These are phyloP conservation scores for Cnemophilus loriae DNA, from an alignment of 2,113 vertebrate species.

Conservation along the genomic window DNA sequence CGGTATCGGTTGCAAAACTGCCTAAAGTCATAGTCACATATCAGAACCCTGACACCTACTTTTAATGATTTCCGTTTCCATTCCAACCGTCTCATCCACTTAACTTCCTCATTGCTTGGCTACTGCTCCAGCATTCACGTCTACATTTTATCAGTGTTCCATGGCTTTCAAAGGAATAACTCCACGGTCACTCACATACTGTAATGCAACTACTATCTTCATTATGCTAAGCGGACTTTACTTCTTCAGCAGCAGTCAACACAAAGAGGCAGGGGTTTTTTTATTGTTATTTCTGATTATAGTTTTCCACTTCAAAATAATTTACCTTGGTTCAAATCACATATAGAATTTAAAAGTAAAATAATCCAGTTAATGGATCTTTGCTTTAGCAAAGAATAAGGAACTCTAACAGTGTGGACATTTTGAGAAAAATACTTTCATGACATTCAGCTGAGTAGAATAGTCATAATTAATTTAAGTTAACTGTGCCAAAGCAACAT, in stretches of 20 bases:
- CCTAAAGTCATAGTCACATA: neutral
- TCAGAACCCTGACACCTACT: neutral
- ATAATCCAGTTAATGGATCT: neutral
- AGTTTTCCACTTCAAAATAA: neutral
- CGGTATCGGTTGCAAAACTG: neutral
- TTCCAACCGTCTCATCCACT: neutral
- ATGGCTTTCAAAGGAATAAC: neutral
- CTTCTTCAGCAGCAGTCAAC: neutral
- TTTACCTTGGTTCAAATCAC: neutral
- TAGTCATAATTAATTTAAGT: neutral
- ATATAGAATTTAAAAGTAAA: neutral
- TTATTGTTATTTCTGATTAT: neutral
- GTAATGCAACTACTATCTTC: neutral
- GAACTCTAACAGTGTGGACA: neutral
- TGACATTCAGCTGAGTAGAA: neutral
- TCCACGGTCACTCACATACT: neutral
- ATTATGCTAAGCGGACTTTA: neutral
- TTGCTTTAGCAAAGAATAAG: neutral
- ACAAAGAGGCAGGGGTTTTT: neutral
- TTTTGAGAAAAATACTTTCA: neutral
- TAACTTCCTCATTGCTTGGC: neutral
- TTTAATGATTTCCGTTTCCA: slow-evolving; percentile 14
- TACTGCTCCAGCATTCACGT: neutral
- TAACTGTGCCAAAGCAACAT: neutral
- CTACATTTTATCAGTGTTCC: neutral